phyloP scores from a whole-genome alignment of 2,113 vertebrate genomes.

The Hippocampus mohnikei region DNA sequence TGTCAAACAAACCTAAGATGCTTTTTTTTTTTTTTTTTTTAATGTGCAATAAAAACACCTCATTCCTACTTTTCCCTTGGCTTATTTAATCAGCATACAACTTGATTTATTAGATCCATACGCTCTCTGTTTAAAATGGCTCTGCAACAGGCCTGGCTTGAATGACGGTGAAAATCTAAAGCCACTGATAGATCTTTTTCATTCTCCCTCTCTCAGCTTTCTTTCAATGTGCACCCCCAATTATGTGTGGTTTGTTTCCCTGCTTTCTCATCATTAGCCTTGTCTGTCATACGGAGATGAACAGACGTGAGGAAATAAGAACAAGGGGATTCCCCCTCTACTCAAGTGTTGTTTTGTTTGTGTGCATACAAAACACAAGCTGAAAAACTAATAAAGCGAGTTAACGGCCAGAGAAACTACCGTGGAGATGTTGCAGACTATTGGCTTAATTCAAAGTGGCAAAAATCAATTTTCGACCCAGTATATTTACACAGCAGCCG shows the following conservation, averaged over 20 bases:
- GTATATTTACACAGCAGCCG: constrained; percentile 1
- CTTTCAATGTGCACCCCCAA: constrained; percentile 49
- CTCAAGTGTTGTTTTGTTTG: constrained; percentile 20
- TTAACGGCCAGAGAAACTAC: constrained; percentile 60
- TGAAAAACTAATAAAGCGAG: constrained; percentile 65
- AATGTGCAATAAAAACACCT: constrained; percentile 16
- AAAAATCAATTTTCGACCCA: constrained; percentile 1
- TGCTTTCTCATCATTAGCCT: constrained; percentile 63
- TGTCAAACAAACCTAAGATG: not conserved
- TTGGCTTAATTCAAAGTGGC: constrained; percentile 6
- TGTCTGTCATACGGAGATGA: constrained; percentile 66
- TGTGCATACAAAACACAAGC: constrained; percentile 16
- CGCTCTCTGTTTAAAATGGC: constrained; percentile 51
- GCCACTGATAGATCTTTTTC: constrained; percentile 44
- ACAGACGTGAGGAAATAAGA: constrained; percentile 34
- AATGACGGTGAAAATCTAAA: constrained; percentile 65
- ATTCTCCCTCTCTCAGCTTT: constrained; percentile 22
- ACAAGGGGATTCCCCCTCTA: constrained; percentile 37
- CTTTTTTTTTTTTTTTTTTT: not conserved
- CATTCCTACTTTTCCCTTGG: constrained; percentile 25
- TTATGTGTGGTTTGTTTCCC: constrained; percentile 65
- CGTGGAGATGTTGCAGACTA: constrained; percentile 25
- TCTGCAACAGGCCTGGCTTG: constrained; percentile 42
- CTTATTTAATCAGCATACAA: constrained; percentile 48
- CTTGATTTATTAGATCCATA: constrained; percentile 15